Evolutionary conservation across 2,113 vertebrate genomes (phyloP), one percentile per base, ranked within the genome.

Genomic region (Corythoichthys haematopterus): DNA sequence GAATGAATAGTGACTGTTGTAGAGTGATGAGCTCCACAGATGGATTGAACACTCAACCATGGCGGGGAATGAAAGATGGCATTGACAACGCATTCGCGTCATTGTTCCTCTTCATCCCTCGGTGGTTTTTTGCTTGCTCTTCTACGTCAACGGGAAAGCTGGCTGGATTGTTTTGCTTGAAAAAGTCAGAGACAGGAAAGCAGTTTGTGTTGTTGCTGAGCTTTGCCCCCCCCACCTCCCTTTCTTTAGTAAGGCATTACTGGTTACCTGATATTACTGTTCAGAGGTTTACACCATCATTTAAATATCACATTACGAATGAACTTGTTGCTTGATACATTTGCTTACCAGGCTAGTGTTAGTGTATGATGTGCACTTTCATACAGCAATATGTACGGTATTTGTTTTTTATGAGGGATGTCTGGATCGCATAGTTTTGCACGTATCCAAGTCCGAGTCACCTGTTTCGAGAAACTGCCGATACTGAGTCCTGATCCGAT

Each of bases 81-180:
- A 51, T 66, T 55, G 50, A 1, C 55, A 73, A 13, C 1, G 36
- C 59, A 62, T 28, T n/a, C 20, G 15, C 3, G 9, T 14, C 57
- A 35, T 46, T 57, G 20, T 66, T 40, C 47, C 28, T 4, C 65
- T 35, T 70, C 43, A 50, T 67, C 11, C n/a, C 64, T 62, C 68
- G 11, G 58, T 47, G 51, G 20, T 79, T 71, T 35, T 59, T 63
- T 64, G 57, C 43, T 37, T 33, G 63, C 7, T 68, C 20, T 55
- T 79, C 74, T 50, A 68, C 59, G 4, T 66, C 68, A 74, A 82
- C 83, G 82, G 72, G 77, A 85, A 76, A 48, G 66, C 57, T 70
- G 65, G 65, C 46, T 56, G 3, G 16, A 63, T 48, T 59, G 2
- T 69, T 38, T 43, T 61, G 20, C 64, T 62, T 58, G 45, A 68